phyloP scores from a whole-genome alignment of 2,113 vertebrate genomes.

The Sprattus sprattus region DNA sequence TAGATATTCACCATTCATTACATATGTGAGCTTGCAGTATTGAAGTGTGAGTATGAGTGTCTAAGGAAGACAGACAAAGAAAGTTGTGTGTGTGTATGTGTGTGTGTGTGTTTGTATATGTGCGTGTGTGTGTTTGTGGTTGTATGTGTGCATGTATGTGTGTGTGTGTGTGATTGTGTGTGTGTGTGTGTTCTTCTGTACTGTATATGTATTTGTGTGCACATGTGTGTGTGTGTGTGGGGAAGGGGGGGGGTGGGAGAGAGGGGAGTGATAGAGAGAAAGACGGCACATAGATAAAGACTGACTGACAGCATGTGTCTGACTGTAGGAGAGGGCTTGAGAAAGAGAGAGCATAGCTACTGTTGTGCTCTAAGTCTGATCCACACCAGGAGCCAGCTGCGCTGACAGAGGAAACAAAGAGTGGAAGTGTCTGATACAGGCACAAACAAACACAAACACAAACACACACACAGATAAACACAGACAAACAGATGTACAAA shows the following conservation, averaged over 20 bases:
- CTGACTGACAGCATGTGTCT: neutral
- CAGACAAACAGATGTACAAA: conserved; percentile 45
- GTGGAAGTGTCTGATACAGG: conserved; percentile 24
- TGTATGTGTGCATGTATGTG: no score
- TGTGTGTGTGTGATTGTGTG: neutral
- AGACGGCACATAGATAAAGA: no score
- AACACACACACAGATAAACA: conserved; percentile 29
- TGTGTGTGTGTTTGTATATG: neutral
- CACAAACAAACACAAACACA: conserved; percentile 10
- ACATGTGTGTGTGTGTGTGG: neutral
- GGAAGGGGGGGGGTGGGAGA: neutral
- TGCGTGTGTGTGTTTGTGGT: neutral
- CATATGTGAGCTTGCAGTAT: conserved; percentile 25
- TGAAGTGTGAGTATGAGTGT: neutral
- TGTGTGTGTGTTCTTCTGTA: neutral
- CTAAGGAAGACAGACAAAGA: neutral
- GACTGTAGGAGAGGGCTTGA: neutral
- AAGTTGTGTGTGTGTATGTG: neutral
- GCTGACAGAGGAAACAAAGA: neutral
- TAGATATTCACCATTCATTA: conserved; percentile 35
- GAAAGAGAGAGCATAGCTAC: neutral
- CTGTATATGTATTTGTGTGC: neutral
- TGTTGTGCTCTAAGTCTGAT: neutral
- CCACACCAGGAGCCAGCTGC: neutral
- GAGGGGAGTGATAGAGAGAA: no score